A percentile compares a stretch with the other conserved stretches of the same genome.
Conservation (phyloP, 2,113 vertebrate species). For the Pelvicachromis taeniatus region DNA sequence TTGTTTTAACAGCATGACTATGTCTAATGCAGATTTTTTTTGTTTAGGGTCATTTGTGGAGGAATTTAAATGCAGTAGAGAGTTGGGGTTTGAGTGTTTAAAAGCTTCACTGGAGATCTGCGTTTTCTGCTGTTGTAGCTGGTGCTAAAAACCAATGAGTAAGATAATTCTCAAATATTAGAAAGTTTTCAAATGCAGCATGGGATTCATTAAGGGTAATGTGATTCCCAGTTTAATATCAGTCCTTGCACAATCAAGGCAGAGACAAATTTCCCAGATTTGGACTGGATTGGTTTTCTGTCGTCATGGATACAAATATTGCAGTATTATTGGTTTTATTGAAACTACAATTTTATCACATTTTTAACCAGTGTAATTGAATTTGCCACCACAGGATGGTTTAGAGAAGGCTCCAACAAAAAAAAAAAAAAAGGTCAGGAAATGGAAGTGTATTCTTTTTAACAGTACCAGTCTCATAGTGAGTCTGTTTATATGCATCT, state of each 20-base stretch:
- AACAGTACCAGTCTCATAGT: neutral
- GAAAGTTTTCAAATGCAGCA: conserved; percentile 18
- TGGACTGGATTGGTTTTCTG: conserved; percentile 8
- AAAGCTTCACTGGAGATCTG: neutral
- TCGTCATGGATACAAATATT: conserved; percentile 13
- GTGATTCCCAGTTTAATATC: conserved; percentile 46
- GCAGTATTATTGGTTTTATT: conserved; percentile 25
- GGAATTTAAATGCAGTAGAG: neutral
- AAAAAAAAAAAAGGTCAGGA: neutral
- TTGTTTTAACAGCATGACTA: neutral
- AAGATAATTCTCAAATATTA: conserved; percentile 12
- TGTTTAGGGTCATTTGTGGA: neutral
- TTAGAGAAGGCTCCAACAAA: neutral
- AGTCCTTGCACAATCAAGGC: conserved; percentile 2
- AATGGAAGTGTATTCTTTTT: neutral
- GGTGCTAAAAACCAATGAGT: neutral
- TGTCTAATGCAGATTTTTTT: neutral
- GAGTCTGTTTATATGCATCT: neutral
- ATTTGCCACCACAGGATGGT: neutral
- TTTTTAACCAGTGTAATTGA: neutral
- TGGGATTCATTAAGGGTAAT: conserved; percentile 30
- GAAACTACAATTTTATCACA: conserved; percentile 8
- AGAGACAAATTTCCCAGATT: neutral
- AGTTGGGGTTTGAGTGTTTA: neutral
- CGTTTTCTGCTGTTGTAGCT: neutral